These are phyloP conservation scores for Acanthosepion lycidas DNA, from an alignment of 2,888 invertebrate genomes.

Conservation along the genomic window DNA sequence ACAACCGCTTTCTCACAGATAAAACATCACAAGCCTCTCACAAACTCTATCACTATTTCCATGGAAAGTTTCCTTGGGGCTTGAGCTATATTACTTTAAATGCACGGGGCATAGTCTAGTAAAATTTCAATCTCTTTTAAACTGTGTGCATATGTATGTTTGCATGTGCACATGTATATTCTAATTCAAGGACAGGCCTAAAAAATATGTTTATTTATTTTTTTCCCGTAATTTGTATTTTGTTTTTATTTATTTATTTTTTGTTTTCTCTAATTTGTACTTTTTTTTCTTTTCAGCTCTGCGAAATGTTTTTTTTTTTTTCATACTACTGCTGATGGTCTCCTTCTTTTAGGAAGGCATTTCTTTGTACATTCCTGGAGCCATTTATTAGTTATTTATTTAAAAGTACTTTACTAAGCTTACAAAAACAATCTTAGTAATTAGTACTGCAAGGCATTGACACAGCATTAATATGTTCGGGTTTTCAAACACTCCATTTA, in stretches of 20 bases:
- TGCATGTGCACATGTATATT: too few relatives aligned
- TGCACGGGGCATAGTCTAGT: too few relatives aligned
- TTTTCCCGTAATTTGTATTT: not conserved
- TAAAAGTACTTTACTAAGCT: not conserved
- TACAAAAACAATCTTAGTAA: not conserved
- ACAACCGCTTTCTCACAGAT: too few relatives aligned
- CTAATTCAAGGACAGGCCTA: not conserved
- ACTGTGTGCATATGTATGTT: too few relatives aligned
- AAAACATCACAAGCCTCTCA: too few relatives aligned
- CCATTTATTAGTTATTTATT: slow-evolving; percentile 13
- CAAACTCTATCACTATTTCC: too few relatives aligned
- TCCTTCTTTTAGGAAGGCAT: not conserved
- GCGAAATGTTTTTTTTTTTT: not conserved
- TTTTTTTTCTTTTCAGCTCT: not conserved
- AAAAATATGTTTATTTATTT: not conserved
- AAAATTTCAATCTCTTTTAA: too few relatives aligned
- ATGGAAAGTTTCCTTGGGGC: too few relatives aligned
- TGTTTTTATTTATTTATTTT: not conserved
- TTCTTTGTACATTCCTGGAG: not conserved
- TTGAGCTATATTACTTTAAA: too few relatives aligned
- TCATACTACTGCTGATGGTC: not conserved
- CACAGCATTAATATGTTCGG: too few relatives aligned
- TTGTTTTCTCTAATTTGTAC: not conserved
- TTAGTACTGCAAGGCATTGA: too few relatives aligned
- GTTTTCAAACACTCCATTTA: too few relatives aligned